phyloP scores from a whole-genome alignment of 2,888 invertebrate species.

The Glyphotaelius pellucidus region DNA sequence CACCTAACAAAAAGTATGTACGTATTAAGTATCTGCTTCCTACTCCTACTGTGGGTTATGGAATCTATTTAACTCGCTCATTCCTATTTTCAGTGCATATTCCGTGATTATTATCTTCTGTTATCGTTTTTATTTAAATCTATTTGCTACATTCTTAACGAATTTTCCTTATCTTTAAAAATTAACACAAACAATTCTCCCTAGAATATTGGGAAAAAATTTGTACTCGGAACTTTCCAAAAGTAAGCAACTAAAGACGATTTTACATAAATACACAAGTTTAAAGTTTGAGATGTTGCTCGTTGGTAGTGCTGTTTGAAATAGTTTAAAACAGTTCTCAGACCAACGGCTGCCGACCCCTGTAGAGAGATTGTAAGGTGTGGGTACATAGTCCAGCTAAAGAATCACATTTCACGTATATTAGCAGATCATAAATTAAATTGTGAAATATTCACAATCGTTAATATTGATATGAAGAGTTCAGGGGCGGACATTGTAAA shows the following conservation, averaged over 20 bases:
- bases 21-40: too few species aligned
- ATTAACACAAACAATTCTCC: neutral
- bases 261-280: neutral
- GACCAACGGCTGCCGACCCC: neutral
- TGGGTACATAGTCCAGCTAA: conserved; percentile 7
- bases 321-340: neutral
- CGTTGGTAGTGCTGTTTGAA: neutral
- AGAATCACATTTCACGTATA: conserved; percentile 65
- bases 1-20: too few species aligned
- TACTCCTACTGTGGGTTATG: too few species aligned
- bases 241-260: neutral
- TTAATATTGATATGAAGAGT: conserved; percentile 60
- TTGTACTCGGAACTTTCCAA: too few species aligned
- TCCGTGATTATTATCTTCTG: neutral
- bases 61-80: too few species aligned
- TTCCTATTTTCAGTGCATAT: neutral
- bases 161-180: neutral
- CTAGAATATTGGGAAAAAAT: too few species aligned
- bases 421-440: conserved; percentile 66
- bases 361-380: neutral
- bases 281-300: neutral
- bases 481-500: conserved; percentile 51
- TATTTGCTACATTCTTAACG: neutral
- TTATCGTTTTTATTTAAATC: neutral
- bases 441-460: conserved; percentile 63